Percentiles rank a stretch among this genome's conserved stretches.
Evolutionary conservation across 2,888 invertebrate genomes (phyloP).

Genomic region (Drosophila yooni): DNA sequence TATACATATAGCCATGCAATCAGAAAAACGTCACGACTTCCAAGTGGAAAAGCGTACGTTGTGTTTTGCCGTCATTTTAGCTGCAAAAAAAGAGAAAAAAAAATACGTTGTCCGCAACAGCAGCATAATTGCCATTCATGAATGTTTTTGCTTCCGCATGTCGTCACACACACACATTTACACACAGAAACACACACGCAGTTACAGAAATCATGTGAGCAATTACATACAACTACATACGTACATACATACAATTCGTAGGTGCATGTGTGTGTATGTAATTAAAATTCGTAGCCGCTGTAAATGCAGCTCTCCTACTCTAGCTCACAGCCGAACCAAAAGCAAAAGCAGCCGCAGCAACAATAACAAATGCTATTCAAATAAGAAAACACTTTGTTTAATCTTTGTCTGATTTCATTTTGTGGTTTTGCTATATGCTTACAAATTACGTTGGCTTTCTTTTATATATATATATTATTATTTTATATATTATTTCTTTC

Average conservation of each 20-base stretch:
- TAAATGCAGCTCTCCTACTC: conserved; percentile 27
- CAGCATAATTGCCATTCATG: conserved; percentile 77
- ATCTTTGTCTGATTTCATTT: conserved; percentile 57
- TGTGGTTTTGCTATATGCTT: conserved; percentile 47
- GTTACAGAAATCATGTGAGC: conserved; percentile 42
- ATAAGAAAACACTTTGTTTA: conserved; percentile 69
- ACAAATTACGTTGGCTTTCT: conserved; percentile 74
- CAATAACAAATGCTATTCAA: conserved; percentile 63
- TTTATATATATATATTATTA: conserved; percentile 48
- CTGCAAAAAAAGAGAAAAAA: conserved; percentile 32
- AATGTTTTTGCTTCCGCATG: conserved; percentile 74
- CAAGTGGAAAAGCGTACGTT: conserved; percentile 75
- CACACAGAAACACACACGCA: conserved; percentile 10
- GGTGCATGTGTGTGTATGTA: conserved; percentile 27
- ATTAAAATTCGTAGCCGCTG: conserved; percentile 36
- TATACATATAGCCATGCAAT: conserved; percentile 46
- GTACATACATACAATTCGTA: conserved; percentile 4
- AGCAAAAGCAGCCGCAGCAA: conserved; percentile 34
- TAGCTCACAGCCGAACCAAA: conserved; percentile 8
- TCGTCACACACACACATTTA: conserved; percentile 28
- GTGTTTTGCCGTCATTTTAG: conserved; percentile 64
- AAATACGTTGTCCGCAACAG: conserved; percentile 18
- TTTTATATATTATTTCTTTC: conserved; percentile 63
- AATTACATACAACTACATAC: conserved; percentile 19
- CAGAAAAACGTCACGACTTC: conserved; percentile 78